A percentile compares a stretch with the other conserved stretches of the same genome.
Evolutionary conservation across 2,797 vertebrate species (phyloP).

Genomic region (Scleropages formosus): DNA sequence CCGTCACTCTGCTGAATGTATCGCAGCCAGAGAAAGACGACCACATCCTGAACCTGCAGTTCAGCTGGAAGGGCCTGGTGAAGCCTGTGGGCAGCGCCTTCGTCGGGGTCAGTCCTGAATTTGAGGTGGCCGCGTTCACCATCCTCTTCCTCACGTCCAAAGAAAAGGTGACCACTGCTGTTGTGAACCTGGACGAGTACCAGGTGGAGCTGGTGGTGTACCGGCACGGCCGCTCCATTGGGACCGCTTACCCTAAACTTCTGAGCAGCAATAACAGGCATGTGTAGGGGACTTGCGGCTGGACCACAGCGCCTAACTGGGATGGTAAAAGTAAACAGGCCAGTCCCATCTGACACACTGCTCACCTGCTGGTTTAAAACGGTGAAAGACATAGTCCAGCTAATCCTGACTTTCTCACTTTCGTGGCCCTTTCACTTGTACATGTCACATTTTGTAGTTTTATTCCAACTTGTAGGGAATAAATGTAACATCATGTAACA

Average conservation of each 20-base stretch:
- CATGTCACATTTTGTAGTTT: too few relatives aligned
- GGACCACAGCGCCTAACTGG: not conserved
- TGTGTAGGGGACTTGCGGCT: conserved; percentile 40
- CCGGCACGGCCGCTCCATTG: conserved; percentile 69
- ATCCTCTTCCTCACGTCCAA: conserved; percentile 70
- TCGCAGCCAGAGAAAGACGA: conserved; percentile 76
- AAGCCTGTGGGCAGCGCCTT: conserved; percentile 73
- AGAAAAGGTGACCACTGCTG: conserved; percentile 60
- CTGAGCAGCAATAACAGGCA: conserved; percentile 68
- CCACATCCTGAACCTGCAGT: conserved; percentile 80
- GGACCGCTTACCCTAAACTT: conserved; percentile 77
- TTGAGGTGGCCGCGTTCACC: conserved; percentile 79
- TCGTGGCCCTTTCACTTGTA: too few relatives aligned
- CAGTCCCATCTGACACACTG: too few relatives aligned
- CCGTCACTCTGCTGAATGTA: conserved; percentile 18
- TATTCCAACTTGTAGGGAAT: too few relatives aligned
- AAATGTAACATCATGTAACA: too few relatives aligned
- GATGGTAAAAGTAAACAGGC: not conserved
- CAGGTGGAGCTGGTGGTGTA: conserved; percentile 69
- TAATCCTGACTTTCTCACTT: too few relatives aligned
- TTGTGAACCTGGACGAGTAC: conserved; percentile 70
- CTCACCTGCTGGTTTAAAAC: too few relatives aligned
- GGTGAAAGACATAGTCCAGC: too few relatives aligned
- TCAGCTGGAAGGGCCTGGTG: conserved; percentile 75
- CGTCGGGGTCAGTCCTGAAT: conserved; percentile 76